Base-by-base conservation (phyloP, 2,797 vertebrate genomes). In the Rhodeus uyekii region DNA sequence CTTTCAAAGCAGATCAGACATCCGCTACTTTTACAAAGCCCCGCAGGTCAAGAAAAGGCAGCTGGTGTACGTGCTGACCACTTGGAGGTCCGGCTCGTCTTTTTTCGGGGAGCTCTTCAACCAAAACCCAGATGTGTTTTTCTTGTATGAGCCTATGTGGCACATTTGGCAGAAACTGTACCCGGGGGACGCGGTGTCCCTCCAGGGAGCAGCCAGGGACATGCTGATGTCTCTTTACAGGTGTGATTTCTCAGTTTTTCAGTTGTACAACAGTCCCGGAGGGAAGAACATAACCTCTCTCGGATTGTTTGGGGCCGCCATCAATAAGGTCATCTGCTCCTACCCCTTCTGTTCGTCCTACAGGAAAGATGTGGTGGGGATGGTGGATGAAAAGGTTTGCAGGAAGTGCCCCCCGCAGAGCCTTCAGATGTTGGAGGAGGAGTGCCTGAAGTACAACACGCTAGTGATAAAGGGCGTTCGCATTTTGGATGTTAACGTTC, bases 121-220 rank as follows among this genome's bases (percentile, higher is more conserved):
- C 94, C 98, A 99, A 94, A 97, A 99, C 87, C 96, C 97, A 0
- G 95, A 97, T 76, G 98, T 98, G 22, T 99, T 99, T 92, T 99
- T 99, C 89, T 94, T 99, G 77, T 99, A 99, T 4, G 98, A 99
- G 91, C 98, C 98, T 0, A 96, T 99, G 94, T 99, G 98, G 98
- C 98, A 99, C 87, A 97, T 99, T 90, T 99, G 98, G 98, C 97
- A 99, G 91, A 99, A 99, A 86, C 93, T 99, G 85, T 99, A 99
- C 92, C 98, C 98, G 0, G 97, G 97, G 0, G 98, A 99, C 0
- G 98, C 98, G 0, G 95, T 98, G 39, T 98, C 97, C 60, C 93
- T 99, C 82, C 98, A 99, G 82, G 98, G 98, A 72, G 98, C 98
- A 0, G 96, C 97, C 82, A 93, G 98, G 83, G 98, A 99, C 93